These are phyloP conservation scores for Gastrophryne carolinensis DNA, from an alignment of 2,797 vertebrate species.

Conservation along the genomic window DNA sequence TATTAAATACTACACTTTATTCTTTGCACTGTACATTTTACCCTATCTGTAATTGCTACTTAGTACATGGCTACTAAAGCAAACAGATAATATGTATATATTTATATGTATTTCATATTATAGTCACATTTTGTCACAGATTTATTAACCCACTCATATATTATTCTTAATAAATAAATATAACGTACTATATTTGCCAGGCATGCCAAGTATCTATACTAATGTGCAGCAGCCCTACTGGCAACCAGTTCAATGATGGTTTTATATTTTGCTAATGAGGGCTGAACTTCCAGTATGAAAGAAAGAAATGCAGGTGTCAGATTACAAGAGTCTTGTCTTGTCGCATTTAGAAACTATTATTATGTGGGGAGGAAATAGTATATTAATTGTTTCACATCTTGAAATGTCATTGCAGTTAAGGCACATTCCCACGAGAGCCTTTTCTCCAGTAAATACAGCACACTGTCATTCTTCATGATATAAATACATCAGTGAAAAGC, in stretches of 20 bases:
- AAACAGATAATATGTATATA: too few species aligned
- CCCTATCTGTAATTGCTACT: too few species aligned
- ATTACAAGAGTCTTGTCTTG: neutral
- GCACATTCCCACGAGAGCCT: slow-evolving; percentile 32
- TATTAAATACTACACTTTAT: too few species aligned
- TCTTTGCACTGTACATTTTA: too few species aligned
- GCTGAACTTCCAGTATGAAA: neutral
- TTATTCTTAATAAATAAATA: neutral
- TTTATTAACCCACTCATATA: too few species aligned
- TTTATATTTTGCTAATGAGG: slow-evolving; percentile 1
- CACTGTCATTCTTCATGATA: slow-evolving; percentile 37
- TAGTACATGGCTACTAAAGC: too few species aligned
- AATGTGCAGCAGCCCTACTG: too few species aligned
- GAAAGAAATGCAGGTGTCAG: neutral
- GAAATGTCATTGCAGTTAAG: slow-evolving; percentile 24
- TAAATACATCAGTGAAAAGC: slow-evolving; percentile 46
- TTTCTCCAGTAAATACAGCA: slow-evolving; percentile 15
- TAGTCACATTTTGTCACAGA: too few species aligned
- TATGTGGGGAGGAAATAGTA: slow-evolving; percentile 33
- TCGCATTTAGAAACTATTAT: slow-evolving; percentile 17
- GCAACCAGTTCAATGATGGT: neutral
- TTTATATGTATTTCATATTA: too few species aligned
- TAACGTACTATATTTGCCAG: neutral
- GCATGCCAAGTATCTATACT: too few species aligned
- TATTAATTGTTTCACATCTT: slow-evolving; percentile 40